Base-by-base conservation (phyloP, 2,797 vertebrate species). In the Podarcis siculus region DNA sequence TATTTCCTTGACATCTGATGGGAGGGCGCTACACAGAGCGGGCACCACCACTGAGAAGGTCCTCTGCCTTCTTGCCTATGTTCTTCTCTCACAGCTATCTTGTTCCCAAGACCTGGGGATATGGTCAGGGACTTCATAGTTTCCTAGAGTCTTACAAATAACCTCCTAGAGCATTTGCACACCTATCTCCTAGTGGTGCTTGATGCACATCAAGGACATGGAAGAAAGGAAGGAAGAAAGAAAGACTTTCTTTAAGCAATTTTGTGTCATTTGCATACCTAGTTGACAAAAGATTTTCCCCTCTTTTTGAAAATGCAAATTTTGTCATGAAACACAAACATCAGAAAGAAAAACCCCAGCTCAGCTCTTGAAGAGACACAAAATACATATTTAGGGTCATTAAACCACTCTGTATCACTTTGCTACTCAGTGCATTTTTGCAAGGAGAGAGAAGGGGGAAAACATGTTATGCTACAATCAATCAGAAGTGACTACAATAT, bases 401-500 rank as follows among this genome's bases (percentile, higher is more conserved):
- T 83, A 73, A 83, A 17, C 67, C 30, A 72, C n/a, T 55, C 42
- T 55, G 80, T 82, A 71, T 71, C 67, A 49, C 30, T 49, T 83
- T 45, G 15, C 17, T 7, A 32, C 30, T 49, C 30, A 6, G 66
- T 71, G 21, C 82, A 49, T 83, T 72, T 58, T 58, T 71, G n/a
- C 67, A 8, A 45, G 32, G 45, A 21, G 25, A 55, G 17, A 72
- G 69, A 42, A 42, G 42, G 32, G 8, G 37, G 25, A 3, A 8
- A 25, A 45, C 37, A 30, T 42, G 69, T 71, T 73, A 27, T 35
- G 69, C 80, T 30, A 72, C 15, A 27, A 58, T 84, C 45, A 73
- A 55, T 72, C 82, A 83, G n/a, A 83, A 83, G 69, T 73, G 69
- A 83, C 42, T 72, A 55, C 69, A 69, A 72, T 35, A 83, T 83